A percentile compares a stretch with the other conserved stretches of the same genome.
Conservation (phyloP, 1,140 invertebrate genomes). For the Caenorhabditis briggsae region DNA sequence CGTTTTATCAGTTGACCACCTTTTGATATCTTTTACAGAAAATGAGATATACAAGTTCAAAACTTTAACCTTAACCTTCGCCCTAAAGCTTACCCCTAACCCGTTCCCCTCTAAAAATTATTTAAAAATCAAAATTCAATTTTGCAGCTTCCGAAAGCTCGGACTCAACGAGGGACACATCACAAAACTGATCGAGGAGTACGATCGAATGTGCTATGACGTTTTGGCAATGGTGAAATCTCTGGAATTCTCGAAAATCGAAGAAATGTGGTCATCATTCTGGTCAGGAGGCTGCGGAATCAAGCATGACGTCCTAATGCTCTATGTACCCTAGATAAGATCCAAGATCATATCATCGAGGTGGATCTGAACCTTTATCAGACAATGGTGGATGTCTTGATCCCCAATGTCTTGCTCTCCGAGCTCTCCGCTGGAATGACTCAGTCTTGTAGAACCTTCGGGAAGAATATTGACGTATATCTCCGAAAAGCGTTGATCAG, state of each 20-base stretch:
- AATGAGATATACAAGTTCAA: too few species aligned
- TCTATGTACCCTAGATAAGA: conserved; percentile 80
- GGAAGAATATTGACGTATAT: conserved; percentile 90
- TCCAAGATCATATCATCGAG: conserved; percentile 84
- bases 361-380: conserved; percentile 96
- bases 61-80: too few species aligned
- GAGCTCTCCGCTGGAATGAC: conserved; percentile 51
- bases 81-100: too few species aligned
- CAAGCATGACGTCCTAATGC: conserved; percentile 81
- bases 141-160: conserved; percentile 24
- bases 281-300: conserved; percentile 67
- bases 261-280: conserved; percentile 63
- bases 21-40: too few species aligned
- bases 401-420: conserved; percentile 58
- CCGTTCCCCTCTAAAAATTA: neutral
- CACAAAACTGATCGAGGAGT: neutral
- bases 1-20: too few species aligned
- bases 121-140: neutral
- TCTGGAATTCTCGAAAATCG: conserved; percentile 58
- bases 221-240: conserved; percentile 58
- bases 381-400: conserved; percentile 83
- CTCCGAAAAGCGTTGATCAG: conserved; percentile 88
- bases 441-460: conserved; percentile 89
- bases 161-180: neutral
- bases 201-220: conserved; percentile 48